Evolutionary conservation across 2,797 vertebrate genomes (phyloP).

Genomic region (Coluber constrictor): DNA sequence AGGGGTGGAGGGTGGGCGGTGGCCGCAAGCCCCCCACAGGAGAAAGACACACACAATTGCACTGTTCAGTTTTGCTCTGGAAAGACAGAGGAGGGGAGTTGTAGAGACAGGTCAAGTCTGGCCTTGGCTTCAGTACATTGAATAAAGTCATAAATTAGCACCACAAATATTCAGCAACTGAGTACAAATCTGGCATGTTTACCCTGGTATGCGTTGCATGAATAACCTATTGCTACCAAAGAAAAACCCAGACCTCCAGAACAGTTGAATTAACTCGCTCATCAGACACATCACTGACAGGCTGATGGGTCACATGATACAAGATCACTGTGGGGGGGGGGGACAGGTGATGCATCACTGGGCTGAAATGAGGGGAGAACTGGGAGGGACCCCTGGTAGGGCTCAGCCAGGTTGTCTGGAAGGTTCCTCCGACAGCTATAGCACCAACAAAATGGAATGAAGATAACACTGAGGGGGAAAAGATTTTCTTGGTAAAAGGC

Average conservation of each 20-base stretch:
- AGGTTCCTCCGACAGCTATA: slow-evolving; percentile 70
- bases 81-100: not conserved
- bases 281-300: slow-evolving; percentile 38
- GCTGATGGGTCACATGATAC: slow-evolving; percentile 61
- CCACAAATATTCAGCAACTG: slow-evolving; percentile 65
- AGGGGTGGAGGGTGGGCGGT: not conserved
- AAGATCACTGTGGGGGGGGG: slow-evolving; percentile 10
- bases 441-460: slow-evolving; percentile 86
- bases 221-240: not conserved
- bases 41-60: slow-evolving; percentile 30
- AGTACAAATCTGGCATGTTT: slow-evolving; percentile 51
- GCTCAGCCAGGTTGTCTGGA: slow-evolving; percentile 60
- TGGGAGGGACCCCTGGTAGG: slow-evolving; percentile 61
- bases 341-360: not conserved
- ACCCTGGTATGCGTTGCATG: slow-evolving; percentile 16
- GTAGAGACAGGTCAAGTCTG: slow-evolving; percentile 2
- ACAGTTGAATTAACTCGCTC: not conserved
- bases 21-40: not conserved
- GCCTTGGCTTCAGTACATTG: slow-evolving; percentile 39
- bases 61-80: not conserved
- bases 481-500: not conserved
- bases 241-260: not conserved
- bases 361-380: slow-evolving; percentile 27
- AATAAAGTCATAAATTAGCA: slow-evolving; percentile 72
- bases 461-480: slow-evolving; percentile 55